Evolutionary conservation across 2,888 invertebrate genomes (phyloP).

Genomic region (Alviniconcha strummeri): DNA sequence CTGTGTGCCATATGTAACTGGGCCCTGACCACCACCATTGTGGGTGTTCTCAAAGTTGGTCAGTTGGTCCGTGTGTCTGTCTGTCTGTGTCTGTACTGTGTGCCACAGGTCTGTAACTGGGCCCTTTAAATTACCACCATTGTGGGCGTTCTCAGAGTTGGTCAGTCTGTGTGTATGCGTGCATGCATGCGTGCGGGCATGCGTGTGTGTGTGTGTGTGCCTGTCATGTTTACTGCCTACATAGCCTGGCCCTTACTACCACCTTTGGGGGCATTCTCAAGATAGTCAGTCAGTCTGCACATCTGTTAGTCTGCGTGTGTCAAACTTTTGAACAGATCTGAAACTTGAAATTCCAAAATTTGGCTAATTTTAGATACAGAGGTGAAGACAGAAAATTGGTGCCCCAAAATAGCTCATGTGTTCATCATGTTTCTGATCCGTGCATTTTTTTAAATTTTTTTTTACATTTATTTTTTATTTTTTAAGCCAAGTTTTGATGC

Average conservation of each 20-base stretch:
- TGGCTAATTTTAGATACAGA: too few species aligned
- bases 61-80: neutral
- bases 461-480: too few species aligned
- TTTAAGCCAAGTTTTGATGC: too few species aligned
- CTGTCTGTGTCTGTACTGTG: constrained; percentile 76
- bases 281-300: neutral
- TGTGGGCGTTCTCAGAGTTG: constrained; percentile 93
- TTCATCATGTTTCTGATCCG: too few species aligned
- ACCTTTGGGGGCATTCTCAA: constrained; percentile 78
- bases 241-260: constrained; percentile 97
- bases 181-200: too few species aligned
- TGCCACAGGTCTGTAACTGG: constrained; percentile 90
- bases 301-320: neutral
- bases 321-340: too few species aligned
- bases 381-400: too few species aligned
- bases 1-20: constrained; percentile 97
- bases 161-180: constrained; percentile 77
- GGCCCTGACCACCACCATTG: constrained; percentile 98
- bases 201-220: too few species aligned
- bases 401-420: too few species aligned
- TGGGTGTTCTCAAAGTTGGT: constrained; percentile 91
- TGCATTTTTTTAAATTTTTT: too few species aligned
- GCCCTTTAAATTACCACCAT: constrained; percentile 96
- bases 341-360: too few species aligned
- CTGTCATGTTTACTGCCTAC: constrained; percentile 88